A percentile compares a stretch with the other conserved stretches of the same genome.
Conservation (phyloP, 2,888 invertebrate species). For the Drosophila mettleri region DNA sequence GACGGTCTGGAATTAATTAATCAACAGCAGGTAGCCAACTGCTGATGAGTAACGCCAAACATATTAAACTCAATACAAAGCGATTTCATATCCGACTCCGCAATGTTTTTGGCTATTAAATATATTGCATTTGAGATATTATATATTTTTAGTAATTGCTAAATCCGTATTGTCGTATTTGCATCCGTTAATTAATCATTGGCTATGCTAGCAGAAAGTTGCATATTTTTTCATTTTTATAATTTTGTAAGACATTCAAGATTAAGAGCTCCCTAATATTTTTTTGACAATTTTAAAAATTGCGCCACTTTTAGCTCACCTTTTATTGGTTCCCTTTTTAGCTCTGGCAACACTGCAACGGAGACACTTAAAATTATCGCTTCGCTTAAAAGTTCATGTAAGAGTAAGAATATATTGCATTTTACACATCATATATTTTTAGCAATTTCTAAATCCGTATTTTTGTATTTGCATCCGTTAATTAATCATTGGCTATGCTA, state of each 20-base stretch:
- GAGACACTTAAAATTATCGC: background rate
- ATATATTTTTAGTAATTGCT: conserved; percentile 2
- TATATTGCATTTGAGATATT: conserved; percentile 3
- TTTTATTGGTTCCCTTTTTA: background rate
- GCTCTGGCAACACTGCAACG: background rate
- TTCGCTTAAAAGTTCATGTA: background rate
- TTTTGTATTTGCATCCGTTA: conserved; percentile 4
- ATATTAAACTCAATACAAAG: conserved; percentile 8
- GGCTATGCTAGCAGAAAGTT: background rate
- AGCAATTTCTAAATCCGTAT: conserved; percentile 4
- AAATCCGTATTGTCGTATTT: conserved; percentile 3
- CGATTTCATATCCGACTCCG: conserved; percentile 2
- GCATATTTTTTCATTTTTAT: background rate
- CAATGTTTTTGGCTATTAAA: background rate
- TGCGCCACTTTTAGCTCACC: background rate
- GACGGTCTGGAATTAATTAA: conserved; percentile 38
- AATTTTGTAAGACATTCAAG: background rate
- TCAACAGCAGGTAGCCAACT: conserved; percentile 40
- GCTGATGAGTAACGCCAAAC: conserved; percentile 24
- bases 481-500: background rate
- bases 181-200: conserved; percentile 8
- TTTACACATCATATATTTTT: conserved; percentile 4
- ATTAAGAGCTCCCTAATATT: background rate
- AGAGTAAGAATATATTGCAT: conserved; percentile 1
- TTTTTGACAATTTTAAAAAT: background rate